Percentiles rank a stretch among this genome's conserved stretches.
These are phyloP conservation scores for Spodoptera exigua DNA, from an alignment of 2,888 invertebrate species.

Conservation along the genomic window DNA sequence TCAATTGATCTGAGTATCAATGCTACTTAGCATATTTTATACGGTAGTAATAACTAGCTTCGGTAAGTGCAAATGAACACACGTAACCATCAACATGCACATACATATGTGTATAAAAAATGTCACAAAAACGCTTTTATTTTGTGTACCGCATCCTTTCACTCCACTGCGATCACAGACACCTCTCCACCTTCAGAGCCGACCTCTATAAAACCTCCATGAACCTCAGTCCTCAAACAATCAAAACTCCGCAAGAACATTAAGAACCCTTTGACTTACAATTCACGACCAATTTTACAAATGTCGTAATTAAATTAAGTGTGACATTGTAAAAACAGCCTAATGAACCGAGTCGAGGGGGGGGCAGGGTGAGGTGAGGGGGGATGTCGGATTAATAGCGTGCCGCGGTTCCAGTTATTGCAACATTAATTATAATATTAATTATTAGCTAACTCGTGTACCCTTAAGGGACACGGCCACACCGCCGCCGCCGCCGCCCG, in stretches of 20 bases:
- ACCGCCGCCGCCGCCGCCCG: too few species aligned
- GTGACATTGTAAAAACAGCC: conserved; percentile 61
- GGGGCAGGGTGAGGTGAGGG: conserved; percentile 22
- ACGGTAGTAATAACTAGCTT: not conserved
- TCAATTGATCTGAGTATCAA: conserved; percentile 29
- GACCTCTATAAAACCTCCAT: too few species aligned
- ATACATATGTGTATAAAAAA: too few species aligned
- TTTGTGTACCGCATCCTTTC: too few species aligned
- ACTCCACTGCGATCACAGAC: too few species aligned
- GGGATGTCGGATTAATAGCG: conserved; percentile 59
- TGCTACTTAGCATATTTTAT: conserved; percentile 15
- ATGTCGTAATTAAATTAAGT: conserved; percentile 58
- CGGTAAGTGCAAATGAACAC: not conserved
- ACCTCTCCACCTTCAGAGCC: too few species aligned
- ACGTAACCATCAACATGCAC: too few species aligned
- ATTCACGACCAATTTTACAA: conserved; percentile 39
- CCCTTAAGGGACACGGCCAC: conserved; percentile 72
- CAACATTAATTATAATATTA: conserved; percentile 88
- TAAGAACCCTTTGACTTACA: conserved; percentile 49
- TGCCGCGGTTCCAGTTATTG: conserved; percentile 79
- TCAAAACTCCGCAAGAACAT: conserved; percentile 40
- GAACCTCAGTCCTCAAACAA: conserved; percentile 13
- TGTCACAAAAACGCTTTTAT: too few species aligned
- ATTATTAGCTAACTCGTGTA: conserved; percentile 87
- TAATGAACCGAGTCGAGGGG: conserved; percentile 45